Evolutionary conservation across 2,888 invertebrate species (phyloP).

Genomic region (Drepana falcataria): DNA sequence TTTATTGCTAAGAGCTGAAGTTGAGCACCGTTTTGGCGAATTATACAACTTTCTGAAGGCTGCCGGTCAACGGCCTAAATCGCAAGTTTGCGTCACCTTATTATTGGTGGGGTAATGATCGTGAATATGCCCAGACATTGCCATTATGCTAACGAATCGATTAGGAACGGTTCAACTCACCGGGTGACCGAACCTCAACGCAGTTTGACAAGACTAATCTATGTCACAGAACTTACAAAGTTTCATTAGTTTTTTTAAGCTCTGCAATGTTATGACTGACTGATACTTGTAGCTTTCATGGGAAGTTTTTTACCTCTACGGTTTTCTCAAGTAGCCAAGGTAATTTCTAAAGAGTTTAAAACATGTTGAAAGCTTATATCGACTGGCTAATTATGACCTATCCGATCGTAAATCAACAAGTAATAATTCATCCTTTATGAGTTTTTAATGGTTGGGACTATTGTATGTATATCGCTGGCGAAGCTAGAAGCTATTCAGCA

Average conservation of each 20-base stretch:
- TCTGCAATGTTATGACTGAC: too few species aligned
- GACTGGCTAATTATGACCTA: background rate
- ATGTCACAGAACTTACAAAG: conserved; percentile 28
- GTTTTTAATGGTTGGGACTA: conserved; percentile 24
- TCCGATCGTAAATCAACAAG: background rate
- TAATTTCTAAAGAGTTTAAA: background rate
- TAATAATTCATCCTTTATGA: conserved; percentile 10
- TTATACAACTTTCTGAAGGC: conserved; percentile 36
- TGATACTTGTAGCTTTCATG: too few species aligned
- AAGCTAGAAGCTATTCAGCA: conserved; percentile 21
- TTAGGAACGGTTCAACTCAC: conserved; percentile 46
- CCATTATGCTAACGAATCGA: conserved; percentile 53
- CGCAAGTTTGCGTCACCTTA: conserved; percentile 50
- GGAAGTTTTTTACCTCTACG: too few species aligned
- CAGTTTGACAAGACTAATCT: conserved; percentile 38
- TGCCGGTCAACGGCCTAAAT: conserved; percentile 58
- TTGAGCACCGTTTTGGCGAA: conserved; percentile 11
- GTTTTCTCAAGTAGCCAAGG: background rate
- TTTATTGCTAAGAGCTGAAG: background rate
- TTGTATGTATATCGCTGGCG: conserved; percentile 15
- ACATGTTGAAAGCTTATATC: background rate
- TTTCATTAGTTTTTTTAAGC: too few species aligned
- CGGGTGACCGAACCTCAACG: conserved; percentile 18
- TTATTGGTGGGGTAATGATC: conserved; percentile 37
- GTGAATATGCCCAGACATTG: conserved; percentile 48